A percentile compares a stretch with the other conserved stretches of the same genome.
Evolutionary conservation across 35 echinoderm and acorn worm species (phyloP).

Genomic region (Patiria miniata): DNA sequence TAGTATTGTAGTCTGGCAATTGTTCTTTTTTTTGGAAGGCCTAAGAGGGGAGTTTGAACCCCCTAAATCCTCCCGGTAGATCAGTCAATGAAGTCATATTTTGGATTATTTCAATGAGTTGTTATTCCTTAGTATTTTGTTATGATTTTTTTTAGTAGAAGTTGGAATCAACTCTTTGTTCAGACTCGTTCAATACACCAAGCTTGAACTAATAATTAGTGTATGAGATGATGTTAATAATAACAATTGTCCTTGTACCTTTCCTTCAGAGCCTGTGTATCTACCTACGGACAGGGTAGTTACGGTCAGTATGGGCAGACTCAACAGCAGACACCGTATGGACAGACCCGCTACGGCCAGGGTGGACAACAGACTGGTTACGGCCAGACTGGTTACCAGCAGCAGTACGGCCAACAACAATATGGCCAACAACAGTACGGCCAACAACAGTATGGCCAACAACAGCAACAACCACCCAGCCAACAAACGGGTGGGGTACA

Average conservation of each 20-base stretch:
- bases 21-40: too few species aligned
- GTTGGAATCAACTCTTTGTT: too few species aligned
- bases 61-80: too few species aligned
- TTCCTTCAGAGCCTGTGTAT: constrained; percentile 55
- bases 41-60: too few species aligned
- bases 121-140: too few species aligned
- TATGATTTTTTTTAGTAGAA: too few species aligned
- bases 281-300: constrained; percentile 32
- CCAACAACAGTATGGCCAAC: not conserved
- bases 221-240: not conserved
- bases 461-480: not conserved
- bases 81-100: not conserved
- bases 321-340: not conserved
- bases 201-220: not conserved
- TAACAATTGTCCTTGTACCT: not conserved
- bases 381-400: not conserved
- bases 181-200: not conserved
- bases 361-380: not conserved
- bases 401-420: not conserved
- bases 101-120: not conserved
- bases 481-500: not conserved
- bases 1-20: too few species aligned
- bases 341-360: constrained; percentile 6
- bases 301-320: not conserved
- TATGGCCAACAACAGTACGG: not conserved